phyloP scores from a whole-genome alignment of 1,140 invertebrate species.

The Sycophaga agraensis region DNA sequence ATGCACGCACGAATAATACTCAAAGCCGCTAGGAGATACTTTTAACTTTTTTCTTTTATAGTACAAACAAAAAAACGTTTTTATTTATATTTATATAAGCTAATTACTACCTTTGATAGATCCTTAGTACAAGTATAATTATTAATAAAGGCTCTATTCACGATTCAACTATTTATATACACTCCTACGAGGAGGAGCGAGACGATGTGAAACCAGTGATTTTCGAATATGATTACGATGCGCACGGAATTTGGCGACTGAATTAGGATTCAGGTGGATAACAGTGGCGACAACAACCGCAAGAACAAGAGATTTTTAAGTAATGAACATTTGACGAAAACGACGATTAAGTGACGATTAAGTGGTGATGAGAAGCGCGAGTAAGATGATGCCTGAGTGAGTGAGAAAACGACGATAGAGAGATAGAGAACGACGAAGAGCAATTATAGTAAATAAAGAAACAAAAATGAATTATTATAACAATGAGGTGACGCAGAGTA shows the following conservation, averaged over 20 bases:
- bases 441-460: slow-evolving; percentile 17
- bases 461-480: slow-evolving; percentile 19
- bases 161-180: slow-evolving; percentile 58
- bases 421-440: slow-evolving; percentile 26
- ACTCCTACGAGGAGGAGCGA: neutral
- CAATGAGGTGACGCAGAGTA: slow-evolving; percentile 40
- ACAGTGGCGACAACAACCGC: neutral
- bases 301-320: too few relatives aligned
- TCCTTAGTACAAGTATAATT: slow-evolving; percentile 39
- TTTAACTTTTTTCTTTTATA: slow-evolving; percentile 52
- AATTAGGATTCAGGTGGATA: neutral
- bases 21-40: slow-evolving; percentile 36
- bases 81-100: slow-evolving; percentile 51
- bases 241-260: slow-evolving; percentile 12
- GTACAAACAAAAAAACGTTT: slow-evolving; percentile 56
- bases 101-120: slow-evolving; percentile 42
- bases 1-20: too few relatives aligned
- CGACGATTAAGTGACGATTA: slow-evolving; percentile 16
- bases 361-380: slow-evolving; percentile 8
- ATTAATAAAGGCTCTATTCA: slow-evolving; percentile 55
- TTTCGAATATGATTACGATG: too few relatives aligned
- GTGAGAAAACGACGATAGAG: slow-evolving; percentile 8
- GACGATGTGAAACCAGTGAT: neutral
- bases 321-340: too few relatives aligned
- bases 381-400: slow-evolving; percentile 27